These are phyloP conservation scores for Clarias platycephalus DNA, from an alignment of 2,797 vertebrate genomes.

Conservation along the genomic window DNA sequence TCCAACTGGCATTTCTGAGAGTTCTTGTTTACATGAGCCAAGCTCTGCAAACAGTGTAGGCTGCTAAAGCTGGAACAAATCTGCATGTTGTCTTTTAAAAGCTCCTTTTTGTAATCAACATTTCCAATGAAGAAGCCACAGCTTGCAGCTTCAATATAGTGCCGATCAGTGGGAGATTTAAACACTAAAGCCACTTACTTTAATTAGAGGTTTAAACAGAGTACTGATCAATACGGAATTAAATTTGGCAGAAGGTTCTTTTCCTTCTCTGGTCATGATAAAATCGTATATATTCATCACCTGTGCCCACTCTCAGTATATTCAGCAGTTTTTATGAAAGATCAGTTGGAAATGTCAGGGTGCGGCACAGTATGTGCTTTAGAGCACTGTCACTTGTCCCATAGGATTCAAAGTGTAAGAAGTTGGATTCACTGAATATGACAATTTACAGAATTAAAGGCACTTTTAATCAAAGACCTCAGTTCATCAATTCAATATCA, in stretches of 20 bases:
- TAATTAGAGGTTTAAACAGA: conserved; percentile 53
- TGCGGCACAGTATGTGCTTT: not conserved
- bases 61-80: conserved; percentile 30
- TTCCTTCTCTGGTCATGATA: not conserved
- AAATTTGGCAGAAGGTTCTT: conserved; percentile 13
- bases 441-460: not conserved
- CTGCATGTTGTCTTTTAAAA: conserved; percentile 26
- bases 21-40: not conserved
- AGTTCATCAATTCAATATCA: no score
- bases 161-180: conserved; percentile 36
- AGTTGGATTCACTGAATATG: not conserved
- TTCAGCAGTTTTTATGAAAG: not conserved
- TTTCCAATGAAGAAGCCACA: not conserved
- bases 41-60: conserved; percentile 12
- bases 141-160: conserved; percentile 19
- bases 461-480: not conserved
- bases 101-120: conserved; percentile 3
- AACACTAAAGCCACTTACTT: conserved; percentile 50
- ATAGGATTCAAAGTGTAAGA: not conserved
- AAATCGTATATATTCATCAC: not conserved
- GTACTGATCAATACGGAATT: conserved; percentile 49
- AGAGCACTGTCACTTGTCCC: not conserved
- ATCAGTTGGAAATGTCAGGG: not conserved
- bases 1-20: not conserved
- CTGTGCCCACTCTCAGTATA: not conserved